Conservation (phyloP, 2,888 invertebrate genomes). For the Morpho helenor region DNA sequence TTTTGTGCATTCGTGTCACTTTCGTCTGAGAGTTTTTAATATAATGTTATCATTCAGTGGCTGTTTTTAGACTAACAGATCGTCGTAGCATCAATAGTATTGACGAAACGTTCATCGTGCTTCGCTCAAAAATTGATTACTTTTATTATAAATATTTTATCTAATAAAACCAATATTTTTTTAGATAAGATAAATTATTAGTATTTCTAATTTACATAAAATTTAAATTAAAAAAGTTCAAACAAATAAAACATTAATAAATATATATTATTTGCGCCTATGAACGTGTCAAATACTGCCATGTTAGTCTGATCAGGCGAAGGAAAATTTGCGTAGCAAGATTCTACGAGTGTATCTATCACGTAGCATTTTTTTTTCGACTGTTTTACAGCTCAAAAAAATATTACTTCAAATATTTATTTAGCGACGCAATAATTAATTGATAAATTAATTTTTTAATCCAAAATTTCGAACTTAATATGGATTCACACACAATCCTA, state of each 20-base stretch:
- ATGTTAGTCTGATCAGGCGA: constrained; percentile 50
- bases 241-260: no score
- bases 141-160: neutral
- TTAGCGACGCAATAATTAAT: neutral
- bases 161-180: no score
- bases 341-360: constrained; percentile 14
- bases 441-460: no score
- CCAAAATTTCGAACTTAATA: no score
- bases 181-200: no score
- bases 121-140: constrained; percentile 22
- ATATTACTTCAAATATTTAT: no score
- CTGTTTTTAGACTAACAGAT: constrained; percentile 50
- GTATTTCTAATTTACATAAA: no score
- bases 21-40: constrained; percentile 24
- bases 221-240: no score
- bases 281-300: constrained; percentile 36
- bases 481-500: neutral
- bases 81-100: constrained; percentile 55
- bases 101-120: constrained; percentile 59
- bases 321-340: constrained; percentile 41
- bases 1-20: constrained; percentile 20
- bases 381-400: no score
- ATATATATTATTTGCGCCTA: constrained; percentile 29
- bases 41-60: constrained; percentile 55
- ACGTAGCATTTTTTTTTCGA: constrained; percentile 11